These are phyloP conservation scores for Patella pellucida DNA, from an alignment of 2,888 invertebrate species.

Conservation along the genomic window DNA sequence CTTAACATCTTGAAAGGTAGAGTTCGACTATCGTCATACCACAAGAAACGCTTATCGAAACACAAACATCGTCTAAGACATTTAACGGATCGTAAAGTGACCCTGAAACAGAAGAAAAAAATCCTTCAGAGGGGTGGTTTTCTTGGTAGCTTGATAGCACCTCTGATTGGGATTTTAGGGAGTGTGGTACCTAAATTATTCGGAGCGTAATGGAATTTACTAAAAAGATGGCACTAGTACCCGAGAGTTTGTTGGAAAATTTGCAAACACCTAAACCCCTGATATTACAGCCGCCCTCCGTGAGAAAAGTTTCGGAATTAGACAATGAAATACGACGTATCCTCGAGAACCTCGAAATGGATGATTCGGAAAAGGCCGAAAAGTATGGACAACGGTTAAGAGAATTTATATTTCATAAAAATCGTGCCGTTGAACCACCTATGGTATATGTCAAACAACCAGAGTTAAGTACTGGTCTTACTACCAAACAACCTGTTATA, in stretches of 20 bases:
- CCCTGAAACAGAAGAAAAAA: slow-evolving; percentile 3
- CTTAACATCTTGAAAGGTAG: slow-evolving; percentile 16
- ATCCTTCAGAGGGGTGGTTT: slow-evolving; percentile 16
- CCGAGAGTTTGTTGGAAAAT: not conserved
- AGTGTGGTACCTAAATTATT: not conserved
- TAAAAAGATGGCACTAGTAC: not conserved
- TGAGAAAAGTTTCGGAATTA: not conserved
- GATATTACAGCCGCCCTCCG: not conserved
- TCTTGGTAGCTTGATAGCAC: not conserved
- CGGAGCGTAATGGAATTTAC: not conserved
- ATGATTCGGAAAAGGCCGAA: not conserved
- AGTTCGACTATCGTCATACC: slow-evolving; percentile 11
- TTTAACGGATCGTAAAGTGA: not conserved
- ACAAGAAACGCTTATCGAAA: slow-evolving; percentile 14
- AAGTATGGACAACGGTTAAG: not conserved
- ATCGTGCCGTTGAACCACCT: not conserved
- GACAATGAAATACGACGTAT: not conserved
- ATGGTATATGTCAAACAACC: not conserved
- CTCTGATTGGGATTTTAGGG: not conserved
- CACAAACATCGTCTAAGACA: slow-evolving; percentile 1
- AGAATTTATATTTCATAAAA: not conserved
- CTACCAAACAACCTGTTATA: no score
- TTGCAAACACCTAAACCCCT: not conserved
- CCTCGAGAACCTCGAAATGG: not conserved
- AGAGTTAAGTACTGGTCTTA: no score